Evolutionary conservation across 2,113 vertebrate species (phyloP).

Genomic region (Petrocephalus microphthalmus): DNA sequence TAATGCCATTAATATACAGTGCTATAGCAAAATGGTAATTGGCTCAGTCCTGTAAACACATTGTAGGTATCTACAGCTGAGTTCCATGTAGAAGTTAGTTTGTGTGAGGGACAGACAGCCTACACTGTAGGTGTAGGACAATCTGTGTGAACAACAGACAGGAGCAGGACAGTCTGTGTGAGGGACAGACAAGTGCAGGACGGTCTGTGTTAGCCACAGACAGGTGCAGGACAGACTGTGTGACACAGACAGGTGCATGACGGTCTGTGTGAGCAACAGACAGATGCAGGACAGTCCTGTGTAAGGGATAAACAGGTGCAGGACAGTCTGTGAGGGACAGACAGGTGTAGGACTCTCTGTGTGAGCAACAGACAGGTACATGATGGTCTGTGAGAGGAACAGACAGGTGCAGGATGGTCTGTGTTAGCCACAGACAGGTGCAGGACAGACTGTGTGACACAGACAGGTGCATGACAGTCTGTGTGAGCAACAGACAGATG

Average conservation of each 20-base stretch:
- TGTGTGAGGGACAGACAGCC: background rate
- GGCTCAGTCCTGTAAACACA: background rate
- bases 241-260: background rate
- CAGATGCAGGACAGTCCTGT: background rate
- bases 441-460: too few relatives aligned
- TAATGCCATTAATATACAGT: background rate
- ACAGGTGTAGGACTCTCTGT: too few relatives aligned
- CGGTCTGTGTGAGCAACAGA: background rate
- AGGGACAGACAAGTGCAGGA: background rate
- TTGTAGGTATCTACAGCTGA: background rate
- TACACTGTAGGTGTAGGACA: background rate
- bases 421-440: too few relatives aligned
- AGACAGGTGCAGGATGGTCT: too few relatives aligned
- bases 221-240: background rate
- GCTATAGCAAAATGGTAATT: background rate
- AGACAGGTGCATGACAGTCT: background rate
- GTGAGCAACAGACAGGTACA: too few relatives aligned
- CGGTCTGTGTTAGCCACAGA: background rate
- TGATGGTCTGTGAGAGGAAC: too few relatives aligned
- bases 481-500: background rate
- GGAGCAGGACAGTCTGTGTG: background rate
- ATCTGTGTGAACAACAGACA: background rate
- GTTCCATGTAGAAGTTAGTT: background rate
- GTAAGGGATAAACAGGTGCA: background rate
- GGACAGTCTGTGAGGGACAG: background rate